A percentile compares a stretch with the other conserved stretches of the same genome.
These are phyloP conservation scores for Sturnus vulgaris DNA, from an alignment of 2,113 vertebrate species.

Conservation along the genomic window DNA sequence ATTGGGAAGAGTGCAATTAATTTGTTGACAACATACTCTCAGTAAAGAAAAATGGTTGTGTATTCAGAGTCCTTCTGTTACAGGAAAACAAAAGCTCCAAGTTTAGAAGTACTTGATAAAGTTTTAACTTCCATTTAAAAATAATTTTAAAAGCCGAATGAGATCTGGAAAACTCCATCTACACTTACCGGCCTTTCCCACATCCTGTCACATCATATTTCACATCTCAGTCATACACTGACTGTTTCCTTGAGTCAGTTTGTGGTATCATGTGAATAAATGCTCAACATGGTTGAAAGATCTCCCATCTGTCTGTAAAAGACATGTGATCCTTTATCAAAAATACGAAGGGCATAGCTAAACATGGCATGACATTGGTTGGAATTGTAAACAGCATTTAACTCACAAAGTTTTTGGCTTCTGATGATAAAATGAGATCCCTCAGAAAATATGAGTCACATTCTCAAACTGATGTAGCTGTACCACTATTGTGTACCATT, in stretches of 20 bases:
- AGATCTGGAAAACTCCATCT: not conserved
- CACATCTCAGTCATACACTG: not conserved
- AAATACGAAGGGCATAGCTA: not conserved
- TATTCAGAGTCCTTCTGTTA: not conserved
- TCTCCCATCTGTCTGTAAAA: not conserved
- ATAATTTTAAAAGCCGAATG: not conserved
- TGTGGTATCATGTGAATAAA: not conserved
- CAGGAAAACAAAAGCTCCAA: not conserved
- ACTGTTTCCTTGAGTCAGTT: constrained; percentile 8
- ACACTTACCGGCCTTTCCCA: not conserved
- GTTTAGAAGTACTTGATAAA: not conserved
- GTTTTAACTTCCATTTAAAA: not conserved
- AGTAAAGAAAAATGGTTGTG: not conserved
- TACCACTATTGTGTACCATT: not conserved
- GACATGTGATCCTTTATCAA: not conserved
- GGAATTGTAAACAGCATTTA: not conserved
- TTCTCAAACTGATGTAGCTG: not conserved
- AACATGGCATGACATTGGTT: not conserved
- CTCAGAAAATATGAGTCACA: not conserved
- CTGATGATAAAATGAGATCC: not conserved
- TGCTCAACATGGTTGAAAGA: not conserved
- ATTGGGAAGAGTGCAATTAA: not conserved
- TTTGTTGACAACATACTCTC: not conserved
- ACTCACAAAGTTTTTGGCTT: not conserved
- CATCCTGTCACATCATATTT: not conserved